These are phyloP conservation scores for Napeogenes inachia DNA, from an alignment of 2,888 invertebrate genomes.

Conservation along the genomic window DNA sequence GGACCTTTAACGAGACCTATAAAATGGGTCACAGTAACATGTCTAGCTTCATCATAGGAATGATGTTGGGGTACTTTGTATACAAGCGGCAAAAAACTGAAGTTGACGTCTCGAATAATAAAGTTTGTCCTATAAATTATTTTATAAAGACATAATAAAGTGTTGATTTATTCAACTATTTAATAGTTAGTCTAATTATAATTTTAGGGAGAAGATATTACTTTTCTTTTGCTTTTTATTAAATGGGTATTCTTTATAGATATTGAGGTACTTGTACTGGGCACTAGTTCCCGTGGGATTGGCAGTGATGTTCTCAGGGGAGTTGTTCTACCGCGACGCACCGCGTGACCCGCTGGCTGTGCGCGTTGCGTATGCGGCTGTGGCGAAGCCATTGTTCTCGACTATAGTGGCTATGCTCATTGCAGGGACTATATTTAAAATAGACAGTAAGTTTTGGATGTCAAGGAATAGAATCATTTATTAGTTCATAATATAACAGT, in stretches of 20 bases:
- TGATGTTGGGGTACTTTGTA: conserved; percentile 40
- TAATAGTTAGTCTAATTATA: neutral
- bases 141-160: neutral
- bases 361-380: conserved; percentile 31
- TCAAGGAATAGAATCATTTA: too few relatives aligned
- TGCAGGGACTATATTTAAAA: conserved; percentile 34
- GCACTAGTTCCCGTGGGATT: conserved; percentile 28
- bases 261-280: conserved; percentile 37
- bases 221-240: neutral
- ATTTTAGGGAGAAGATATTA: neutral
- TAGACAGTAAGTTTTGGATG: conserved; percentile 39
- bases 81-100: conserved; percentile 37
- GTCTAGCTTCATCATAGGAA: conserved; percentile 40
- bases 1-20: conserved; percentile 43
- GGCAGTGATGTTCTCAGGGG: conserved; percentile 26
- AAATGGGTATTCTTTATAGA: conserved; percentile 31
- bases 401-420: conserved; percentile 24
- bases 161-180: too few relatives aligned
- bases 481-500: too few relatives aligned
- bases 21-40: conserved; percentile 48
- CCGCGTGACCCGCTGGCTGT: conserved; percentile 26
- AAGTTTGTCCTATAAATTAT: conserved; percentile 30
- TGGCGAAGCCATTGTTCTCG: conserved; percentile 37
- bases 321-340: conserved; percentile 37
- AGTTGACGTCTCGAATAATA: conserved; percentile 29